These are phyloP conservation scores for Sprattus sprattus DNA, from an alignment of 2,113 vertebrate species.

Conservation along the genomic window DNA sequence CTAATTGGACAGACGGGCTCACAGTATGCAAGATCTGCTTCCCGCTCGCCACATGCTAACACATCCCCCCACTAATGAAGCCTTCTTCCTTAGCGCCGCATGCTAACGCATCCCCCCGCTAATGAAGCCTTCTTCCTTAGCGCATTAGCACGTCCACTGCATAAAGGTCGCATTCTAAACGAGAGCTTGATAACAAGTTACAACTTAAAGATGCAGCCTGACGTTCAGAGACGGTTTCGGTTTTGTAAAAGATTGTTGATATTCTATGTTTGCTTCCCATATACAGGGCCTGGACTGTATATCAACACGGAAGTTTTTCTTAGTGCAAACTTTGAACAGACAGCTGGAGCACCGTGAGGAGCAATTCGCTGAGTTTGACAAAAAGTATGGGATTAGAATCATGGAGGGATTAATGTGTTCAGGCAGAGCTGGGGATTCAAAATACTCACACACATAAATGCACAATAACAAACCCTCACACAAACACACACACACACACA, in stretches of 20 bases:
- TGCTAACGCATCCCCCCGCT: not conserved
- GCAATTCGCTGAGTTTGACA: no score
- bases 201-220: not conserved
- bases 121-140: not conserved
- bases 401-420: not conserved
- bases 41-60: not conserved
- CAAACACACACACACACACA: not conserved
- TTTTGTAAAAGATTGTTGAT: no score
- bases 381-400: no score
- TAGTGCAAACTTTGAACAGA: no score
- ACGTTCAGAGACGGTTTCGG: no score
- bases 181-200: not conserved
- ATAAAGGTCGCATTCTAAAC: not conserved
- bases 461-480: not conserved
- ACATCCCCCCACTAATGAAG: not conserved
- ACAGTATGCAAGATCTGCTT: no score
- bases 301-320: no score
- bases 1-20: not conserved
- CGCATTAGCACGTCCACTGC: not conserved
- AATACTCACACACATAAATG: not conserved
- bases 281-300: no score
- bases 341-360: no score
- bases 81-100: not conserved
- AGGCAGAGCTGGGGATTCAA: not conserved
- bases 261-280: no score